These are phyloP conservation scores for Sarcophaga caerulescens DNA, from an alignment of 2,888 invertebrate species.

Conservation along the genomic window DNA sequence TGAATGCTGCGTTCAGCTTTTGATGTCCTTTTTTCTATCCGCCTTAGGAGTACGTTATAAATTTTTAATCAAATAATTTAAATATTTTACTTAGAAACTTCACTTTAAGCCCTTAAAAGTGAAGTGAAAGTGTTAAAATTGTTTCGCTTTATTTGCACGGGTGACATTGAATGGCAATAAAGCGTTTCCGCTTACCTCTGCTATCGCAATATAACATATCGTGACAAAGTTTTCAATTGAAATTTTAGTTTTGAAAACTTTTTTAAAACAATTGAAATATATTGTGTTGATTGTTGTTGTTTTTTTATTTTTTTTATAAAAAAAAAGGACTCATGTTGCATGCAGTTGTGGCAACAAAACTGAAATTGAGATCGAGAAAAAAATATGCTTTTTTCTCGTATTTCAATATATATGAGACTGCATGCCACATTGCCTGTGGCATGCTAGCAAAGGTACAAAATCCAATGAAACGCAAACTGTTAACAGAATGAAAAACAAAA, in stretches of 20 bases:
- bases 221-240: constrained; percentile 52
- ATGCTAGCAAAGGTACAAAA: neutral
- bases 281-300: neutral
- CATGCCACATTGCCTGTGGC: neutral
- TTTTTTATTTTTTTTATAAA: neutral
- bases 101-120: too few species aligned
- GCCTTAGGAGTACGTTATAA: too few species aligned
- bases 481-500: neutral
- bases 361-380: neutral
- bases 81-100: too few species aligned
- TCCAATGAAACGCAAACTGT: neutral
- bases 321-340: neutral
- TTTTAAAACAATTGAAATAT: neutral
- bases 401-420: too few species aligned
- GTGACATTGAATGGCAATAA: neutral
- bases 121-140: neutral
- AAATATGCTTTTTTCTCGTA: neutral
- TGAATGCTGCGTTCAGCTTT: too few species aligned
- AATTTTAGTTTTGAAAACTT: constrained; percentile 23
- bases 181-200: neutral
- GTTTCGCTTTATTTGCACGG: neutral
- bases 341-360: neutral
- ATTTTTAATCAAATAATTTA: too few species aligned
- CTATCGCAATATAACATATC: constrained; percentile 2
- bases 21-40: too few species aligned